These are phyloP conservation scores for Acomys russatus DNA, from an alignment of 2,797 vertebrate genomes.

Conservation along the genomic window DNA sequence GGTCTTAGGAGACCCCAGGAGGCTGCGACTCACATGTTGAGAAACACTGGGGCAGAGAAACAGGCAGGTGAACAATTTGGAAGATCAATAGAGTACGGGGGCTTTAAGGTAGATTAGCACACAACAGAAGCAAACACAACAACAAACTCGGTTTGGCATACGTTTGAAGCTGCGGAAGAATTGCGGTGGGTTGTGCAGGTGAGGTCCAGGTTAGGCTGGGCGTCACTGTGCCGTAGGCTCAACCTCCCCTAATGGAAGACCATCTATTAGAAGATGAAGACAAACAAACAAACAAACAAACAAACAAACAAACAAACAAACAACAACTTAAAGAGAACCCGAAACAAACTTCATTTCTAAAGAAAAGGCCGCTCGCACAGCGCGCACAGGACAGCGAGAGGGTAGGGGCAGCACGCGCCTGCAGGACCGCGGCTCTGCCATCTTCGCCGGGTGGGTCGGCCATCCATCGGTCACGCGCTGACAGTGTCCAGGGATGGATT, in stretches of 20 bases:
- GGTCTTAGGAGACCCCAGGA: too few relatives aligned
- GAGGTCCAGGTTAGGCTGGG: not conserved
- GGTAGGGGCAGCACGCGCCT: too few relatives aligned
- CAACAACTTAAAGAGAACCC: not conserved
- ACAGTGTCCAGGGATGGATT: not conserved
- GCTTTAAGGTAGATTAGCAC: not conserved
- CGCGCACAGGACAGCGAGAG: not conserved
- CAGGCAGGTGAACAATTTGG: not conserved
- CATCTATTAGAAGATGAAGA: not conserved
- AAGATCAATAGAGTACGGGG: not conserved
- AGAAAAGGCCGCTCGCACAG: not conserved
- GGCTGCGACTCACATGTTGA: not conserved
- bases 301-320: too few relatives aligned
- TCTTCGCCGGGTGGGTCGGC: not conserved
- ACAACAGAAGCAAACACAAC: not conserved
- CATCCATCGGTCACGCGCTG: fast-evolving
- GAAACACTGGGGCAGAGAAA: not conserved
- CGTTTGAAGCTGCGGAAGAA: not conserved
- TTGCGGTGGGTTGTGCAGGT: not conserved
- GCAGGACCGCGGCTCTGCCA: fast-evolving
- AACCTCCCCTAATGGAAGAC: not conserved
- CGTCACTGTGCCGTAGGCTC: not conserved
- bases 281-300: too few relatives aligned
- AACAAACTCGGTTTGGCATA: not conserved
- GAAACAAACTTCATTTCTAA: not conserved